Conservation (phyloP, 2,797 vertebrate species). For the Helarctos malayanus region DNA sequence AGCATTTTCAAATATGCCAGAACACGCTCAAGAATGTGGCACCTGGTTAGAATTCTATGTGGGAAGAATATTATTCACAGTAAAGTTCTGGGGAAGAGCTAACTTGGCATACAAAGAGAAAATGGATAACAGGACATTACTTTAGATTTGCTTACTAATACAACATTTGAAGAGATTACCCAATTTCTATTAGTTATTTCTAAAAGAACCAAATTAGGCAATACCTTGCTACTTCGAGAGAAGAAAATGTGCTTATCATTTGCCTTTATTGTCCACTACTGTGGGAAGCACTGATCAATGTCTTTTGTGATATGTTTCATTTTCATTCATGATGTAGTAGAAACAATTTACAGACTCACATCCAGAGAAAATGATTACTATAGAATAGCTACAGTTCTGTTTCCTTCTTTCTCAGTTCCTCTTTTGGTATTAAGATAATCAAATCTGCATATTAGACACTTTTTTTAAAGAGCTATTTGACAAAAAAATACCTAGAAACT, state of each 20-base stretch:
- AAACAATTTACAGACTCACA: background rate
- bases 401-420: background rate
- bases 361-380: background rate
- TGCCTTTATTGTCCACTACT: background rate
- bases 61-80: background rate
- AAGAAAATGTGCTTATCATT: background rate
- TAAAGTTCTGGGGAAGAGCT: background rate
- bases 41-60: background rate
- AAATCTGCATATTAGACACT: background rate
- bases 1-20: slow-evolving; percentile 18
- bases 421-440: background rate
- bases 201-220: background rate
- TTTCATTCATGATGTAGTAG: background rate
- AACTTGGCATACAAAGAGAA: background rate
- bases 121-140: background rate
- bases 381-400: background rate
- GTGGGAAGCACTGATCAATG: background rate
- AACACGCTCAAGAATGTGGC: background rate
- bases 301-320: background rate
- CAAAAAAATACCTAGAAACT: background rate
- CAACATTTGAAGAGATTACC: slow-evolving; percentile 40
- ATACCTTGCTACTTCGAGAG: slow-evolving; percentile 29
- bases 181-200: background rate
- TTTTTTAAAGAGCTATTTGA: background rate
- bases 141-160: slow-evolving; percentile 44